Evolutionary conservation across 2,888 invertebrate genomes (phyloP), one percentile per base, ranked within the genome.

Genomic region (Polia nebulosa): DNA sequence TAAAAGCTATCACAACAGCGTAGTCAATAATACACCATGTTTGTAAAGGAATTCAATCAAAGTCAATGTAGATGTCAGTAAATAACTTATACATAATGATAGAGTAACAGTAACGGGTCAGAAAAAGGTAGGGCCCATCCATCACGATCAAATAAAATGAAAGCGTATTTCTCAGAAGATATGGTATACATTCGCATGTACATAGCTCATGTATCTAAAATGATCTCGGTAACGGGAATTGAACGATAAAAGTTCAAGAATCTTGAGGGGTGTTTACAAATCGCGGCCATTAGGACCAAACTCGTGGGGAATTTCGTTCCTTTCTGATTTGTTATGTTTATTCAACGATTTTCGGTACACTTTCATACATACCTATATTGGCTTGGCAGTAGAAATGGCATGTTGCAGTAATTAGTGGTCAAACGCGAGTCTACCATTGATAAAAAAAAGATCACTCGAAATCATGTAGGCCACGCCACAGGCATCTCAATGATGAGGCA

Each of bases 61-160:
- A 55, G 36, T 45, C 65, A 57, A 51, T 25, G 9, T 22, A 34
- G 4, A 51, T 17, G 41, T 22, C 49, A 44, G 55, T 71, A 25
- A 57, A 45, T 45, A 52, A 53, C 49, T 7, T 71, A 57, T 52
- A 39, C 51, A 73, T 45, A 45, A 53, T 73, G 52, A 47, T 58
- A 41, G 13, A 56, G 36, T 49, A 55, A 55, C 29, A 56, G 49
- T 44, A 52, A 51, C 36, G 55, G 45, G 25, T 53, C 45, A 27
- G 27, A 39, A 72, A 60, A 72, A 39, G 71, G 65, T 65, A 29
- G 20, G 15, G 17, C 9, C 9, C 41, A 73, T 73, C 74, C 52
- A 73, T 73, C 58, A 66, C 27, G 73, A 66, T 58, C 34, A 47
- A 66, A 66, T 29, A 66, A 41, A 72, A 58, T n/a, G 39, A 53